Evolutionary conservation across 2,888 invertebrate species (phyloP).

Genomic region (Drosophila rubida): DNA sequence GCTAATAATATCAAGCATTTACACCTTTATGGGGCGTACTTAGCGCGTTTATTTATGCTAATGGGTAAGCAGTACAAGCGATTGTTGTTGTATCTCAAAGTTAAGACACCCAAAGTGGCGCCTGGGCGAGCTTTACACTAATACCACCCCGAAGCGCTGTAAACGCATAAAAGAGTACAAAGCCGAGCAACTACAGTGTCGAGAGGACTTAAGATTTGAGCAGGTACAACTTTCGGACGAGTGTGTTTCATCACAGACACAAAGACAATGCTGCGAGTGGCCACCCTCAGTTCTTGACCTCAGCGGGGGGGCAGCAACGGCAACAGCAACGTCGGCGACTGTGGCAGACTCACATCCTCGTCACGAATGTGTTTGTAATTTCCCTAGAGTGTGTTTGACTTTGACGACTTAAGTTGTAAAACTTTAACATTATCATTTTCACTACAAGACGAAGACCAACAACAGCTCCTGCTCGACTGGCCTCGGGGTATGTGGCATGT

Average conservation of each 20-base stretch:
- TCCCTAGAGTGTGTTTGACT: slow-evolving; percentile 84
- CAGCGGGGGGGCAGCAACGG: slow-evolving; percentile 5
- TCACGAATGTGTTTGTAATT: slow-evolving; percentile 83
- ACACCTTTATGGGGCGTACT: slow-evolving; percentile 82
- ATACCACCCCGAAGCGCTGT: slow-evolving; percentile 82
- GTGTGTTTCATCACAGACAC: slow-evolving; percentile 69
- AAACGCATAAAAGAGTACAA: slow-evolving; percentile 68
- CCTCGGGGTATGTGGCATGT: slow-evolving; percentile 15
- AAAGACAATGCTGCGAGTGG: slow-evolving; percentile 42
- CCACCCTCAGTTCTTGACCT: slow-evolving; percentile 70
- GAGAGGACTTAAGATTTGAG: slow-evolving; percentile 62
- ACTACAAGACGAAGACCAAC: slow-evolving; percentile 49
- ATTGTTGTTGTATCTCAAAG: slow-evolving; percentile 27
- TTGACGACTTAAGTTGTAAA: slow-evolving; percentile 85
- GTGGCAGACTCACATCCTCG: slow-evolving; percentile 59
- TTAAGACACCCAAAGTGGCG: slow-evolving; percentile 50
- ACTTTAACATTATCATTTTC: slow-evolving; percentile 84
- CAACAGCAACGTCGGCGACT: not conserved
- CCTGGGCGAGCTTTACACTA: slow-evolving; percentile 67
- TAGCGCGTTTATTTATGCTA: slow-evolving; percentile 82
- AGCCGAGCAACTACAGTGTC: slow-evolving; percentile 34
- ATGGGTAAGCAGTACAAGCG: slow-evolving; percentile 56
- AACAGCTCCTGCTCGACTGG: slow-evolving; percentile 26
- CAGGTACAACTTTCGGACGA: slow-evolving; percentile 58
- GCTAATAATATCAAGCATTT: slow-evolving; percentile 81